Evolutionary conservation across 2,888 invertebrate species (phyloP).

Genomic region (Entomobrya proxima): DNA sequence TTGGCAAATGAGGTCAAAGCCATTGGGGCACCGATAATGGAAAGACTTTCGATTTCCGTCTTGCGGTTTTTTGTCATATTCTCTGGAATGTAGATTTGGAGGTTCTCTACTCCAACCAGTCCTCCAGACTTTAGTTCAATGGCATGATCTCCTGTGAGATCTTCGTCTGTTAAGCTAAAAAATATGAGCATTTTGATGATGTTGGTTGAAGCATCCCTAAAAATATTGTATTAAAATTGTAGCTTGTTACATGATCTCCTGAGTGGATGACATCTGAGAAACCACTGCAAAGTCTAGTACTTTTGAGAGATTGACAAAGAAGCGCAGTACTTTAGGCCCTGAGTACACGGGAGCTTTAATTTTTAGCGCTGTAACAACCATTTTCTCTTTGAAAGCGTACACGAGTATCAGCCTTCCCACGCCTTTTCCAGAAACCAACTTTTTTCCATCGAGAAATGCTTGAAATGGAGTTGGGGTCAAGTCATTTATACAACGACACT

Average conservation of each 20-base stretch:
- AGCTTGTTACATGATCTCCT: constrained; percentile 50
- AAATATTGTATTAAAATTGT: neutral
- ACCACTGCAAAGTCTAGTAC: constrained; percentile 56
- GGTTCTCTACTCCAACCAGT: constrained; percentile 43
- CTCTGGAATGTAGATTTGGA: constrained; percentile 67
- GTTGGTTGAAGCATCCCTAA: too few relatives aligned
- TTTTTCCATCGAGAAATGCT: constrained; percentile 67
- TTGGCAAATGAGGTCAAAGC: constrained; percentile 18
- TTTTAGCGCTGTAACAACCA: constrained; percentile 51
- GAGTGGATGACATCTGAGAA: constrained; percentile 49
- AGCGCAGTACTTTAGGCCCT: constrained; percentile 59
- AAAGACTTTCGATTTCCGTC: constrained; percentile 62
- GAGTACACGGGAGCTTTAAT: constrained; percentile 63
- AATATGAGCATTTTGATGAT: neutral
- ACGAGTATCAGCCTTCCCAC: constrained; percentile 57
- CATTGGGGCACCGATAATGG: constrained; percentile 60
- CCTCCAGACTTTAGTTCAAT: constrained; percentile 52
- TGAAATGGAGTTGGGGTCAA: constrained; percentile 60
- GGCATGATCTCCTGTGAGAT: constrained; percentile 52
- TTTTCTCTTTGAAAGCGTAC: constrained; percentile 63
- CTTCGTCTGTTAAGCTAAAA: constrained; percentile 47
- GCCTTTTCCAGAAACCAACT: constrained; percentile 63
- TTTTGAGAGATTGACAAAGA: constrained; percentile 56
- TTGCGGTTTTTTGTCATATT: constrained; percentile 63
- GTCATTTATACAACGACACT: constrained; percentile 65